Evolutionary conservation across 2,888 invertebrate genomes (phyloP).

Genomic region (Nomada flava): DNA sequence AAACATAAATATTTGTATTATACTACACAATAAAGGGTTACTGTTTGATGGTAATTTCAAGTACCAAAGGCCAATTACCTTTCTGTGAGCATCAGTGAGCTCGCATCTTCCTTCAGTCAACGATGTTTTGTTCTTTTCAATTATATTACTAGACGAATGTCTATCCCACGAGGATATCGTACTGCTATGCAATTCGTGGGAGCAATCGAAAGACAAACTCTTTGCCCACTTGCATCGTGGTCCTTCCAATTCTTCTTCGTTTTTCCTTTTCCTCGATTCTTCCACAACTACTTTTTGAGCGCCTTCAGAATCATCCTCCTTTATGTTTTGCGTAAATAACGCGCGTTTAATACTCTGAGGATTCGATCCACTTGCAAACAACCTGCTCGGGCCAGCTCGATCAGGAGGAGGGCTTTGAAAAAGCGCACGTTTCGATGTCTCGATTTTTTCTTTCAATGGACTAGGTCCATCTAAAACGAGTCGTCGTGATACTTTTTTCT

Average conservation of each 20-base stretch:
- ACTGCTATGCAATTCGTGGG: slow-evolving; percentile 72
- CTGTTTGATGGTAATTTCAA: not conserved
- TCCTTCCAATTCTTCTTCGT: slow-evolving; percentile 79
- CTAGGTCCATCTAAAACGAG: slow-evolving; percentile 84
- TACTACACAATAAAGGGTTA: slow-evolving; percentile 10
- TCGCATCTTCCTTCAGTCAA: slow-evolving; percentile 82
- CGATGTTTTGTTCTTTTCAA: slow-evolving; percentile 67
- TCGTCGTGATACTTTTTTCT: slow-evolving; percentile 85
- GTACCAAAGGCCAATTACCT: slow-evolving; percentile 83
- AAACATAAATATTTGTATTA: slow-evolving; percentile 65
- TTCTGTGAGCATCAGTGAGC: slow-evolving; percentile 87
- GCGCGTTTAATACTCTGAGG: slow-evolving; percentile 88
- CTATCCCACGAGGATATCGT: slow-evolving; percentile 71
- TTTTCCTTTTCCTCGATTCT: slow-evolving; percentile 79
- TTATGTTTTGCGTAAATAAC: slow-evolving; percentile 87
- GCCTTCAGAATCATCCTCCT: slow-evolving; percentile 63
- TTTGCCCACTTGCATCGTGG: slow-evolving; percentile 79
- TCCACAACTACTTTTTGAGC: slow-evolving; percentile 50
- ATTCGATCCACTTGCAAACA: slow-evolving; percentile 77
- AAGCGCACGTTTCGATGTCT: slow-evolving; percentile 89
- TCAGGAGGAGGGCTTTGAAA: slow-evolving; percentile 89
- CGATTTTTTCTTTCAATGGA: slow-evolving; percentile 80
- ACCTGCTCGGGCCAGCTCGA: slow-evolving; percentile 82
- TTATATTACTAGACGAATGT: slow-evolving; percentile 74
- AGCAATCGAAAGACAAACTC: slow-evolving; percentile 86